Percentiles rank a stretch among this genome's conserved stretches.
Evolutionary conservation across 1,140 invertebrate genomes (phyloP).

Genomic region (Pectinophora gossypiella): DNA sequence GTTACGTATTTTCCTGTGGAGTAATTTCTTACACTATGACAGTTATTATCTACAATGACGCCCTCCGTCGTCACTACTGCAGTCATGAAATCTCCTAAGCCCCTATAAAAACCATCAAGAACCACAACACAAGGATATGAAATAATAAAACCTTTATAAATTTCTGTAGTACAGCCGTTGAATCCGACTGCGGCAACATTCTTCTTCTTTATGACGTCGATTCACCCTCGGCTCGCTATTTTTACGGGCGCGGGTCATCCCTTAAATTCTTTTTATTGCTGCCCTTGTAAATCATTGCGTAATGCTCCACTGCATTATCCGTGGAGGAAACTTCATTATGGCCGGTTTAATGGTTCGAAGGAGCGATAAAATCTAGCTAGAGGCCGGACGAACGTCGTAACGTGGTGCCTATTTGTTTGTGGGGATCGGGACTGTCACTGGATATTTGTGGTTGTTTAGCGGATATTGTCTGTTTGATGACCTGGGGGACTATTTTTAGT

Average conservation of each 20-base stretch:
- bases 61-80: not conserved
- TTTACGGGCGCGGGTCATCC: conserved; percentile 61
- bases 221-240: conserved; percentile 26
- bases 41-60: no score
- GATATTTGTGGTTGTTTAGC: conserved; percentile 1
- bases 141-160: conserved; percentile 29
- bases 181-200: conserved; percentile 35
- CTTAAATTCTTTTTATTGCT: conserved; percentile 74
- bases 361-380: conserved; percentile 68
- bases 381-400: conserved; percentile 25
- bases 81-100: not conserved
- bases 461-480: not conserved
- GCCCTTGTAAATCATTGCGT: conserved; percentile 70
- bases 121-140: conserved; percentile 10
- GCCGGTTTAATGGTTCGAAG: conserved; percentile 70
- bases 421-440: conserved; percentile 1
- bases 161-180: conserved; percentile 20
- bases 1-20: no score
- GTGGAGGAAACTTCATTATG: conserved; percentile 70
- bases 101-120: not conserved
- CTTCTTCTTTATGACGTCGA: conserved; percentile 59
- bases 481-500: not conserved
- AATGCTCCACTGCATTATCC: conserved; percentile 69
- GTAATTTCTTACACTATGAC: no score
- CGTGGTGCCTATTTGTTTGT: conserved; percentile 18